Evolutionary conservation across 2,113 vertebrate genomes (phyloP).

Genomic region (Enhydra lutris): DNA sequence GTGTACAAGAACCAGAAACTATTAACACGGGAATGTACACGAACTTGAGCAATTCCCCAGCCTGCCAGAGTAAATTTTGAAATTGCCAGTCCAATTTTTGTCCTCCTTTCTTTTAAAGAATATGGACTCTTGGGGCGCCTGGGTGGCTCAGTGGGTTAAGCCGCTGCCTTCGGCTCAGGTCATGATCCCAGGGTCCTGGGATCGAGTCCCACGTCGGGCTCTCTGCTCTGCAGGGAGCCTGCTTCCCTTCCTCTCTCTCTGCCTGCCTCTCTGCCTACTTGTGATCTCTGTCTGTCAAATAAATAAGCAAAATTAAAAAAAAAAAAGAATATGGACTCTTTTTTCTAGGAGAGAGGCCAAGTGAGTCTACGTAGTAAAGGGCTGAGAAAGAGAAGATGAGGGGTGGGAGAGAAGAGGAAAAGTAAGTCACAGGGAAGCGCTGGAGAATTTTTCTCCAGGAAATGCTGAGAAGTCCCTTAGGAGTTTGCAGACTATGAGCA

Average conservation of each 20-base stretch:
- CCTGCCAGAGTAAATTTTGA: constrained; percentile 40
- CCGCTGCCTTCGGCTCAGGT: too few species aligned
- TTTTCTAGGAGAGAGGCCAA: constrained; percentile 10
- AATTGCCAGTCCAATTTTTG: neutral
- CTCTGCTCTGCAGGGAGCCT: too few species aligned
- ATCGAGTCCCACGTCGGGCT: too few species aligned
- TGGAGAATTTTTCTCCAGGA: neutral
- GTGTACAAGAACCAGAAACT: neutral
- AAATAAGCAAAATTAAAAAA: too few species aligned
- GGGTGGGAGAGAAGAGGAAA: neutral
- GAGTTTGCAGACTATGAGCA: neutral
- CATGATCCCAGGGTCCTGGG: too few species aligned
- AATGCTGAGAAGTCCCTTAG: neutral
- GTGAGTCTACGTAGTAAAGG: constrained; percentile 30
- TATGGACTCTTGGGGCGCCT: neutral
- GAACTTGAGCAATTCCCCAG: neutral
- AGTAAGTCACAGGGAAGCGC: neutral
- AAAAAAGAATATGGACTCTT: constrained; percentile 19
- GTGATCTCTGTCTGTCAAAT: too few species aligned
- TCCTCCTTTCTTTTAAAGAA: constrained; percentile 43
- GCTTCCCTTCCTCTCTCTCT: too few species aligned
- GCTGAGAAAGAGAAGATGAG: neutral
- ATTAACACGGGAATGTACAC: neutral
- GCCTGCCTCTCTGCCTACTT: too few species aligned
- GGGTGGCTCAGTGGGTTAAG: too few species aligned